Conservation (phyloP, 2,797 vertebrate genomes). For the Sebastes iracundus region DNA sequence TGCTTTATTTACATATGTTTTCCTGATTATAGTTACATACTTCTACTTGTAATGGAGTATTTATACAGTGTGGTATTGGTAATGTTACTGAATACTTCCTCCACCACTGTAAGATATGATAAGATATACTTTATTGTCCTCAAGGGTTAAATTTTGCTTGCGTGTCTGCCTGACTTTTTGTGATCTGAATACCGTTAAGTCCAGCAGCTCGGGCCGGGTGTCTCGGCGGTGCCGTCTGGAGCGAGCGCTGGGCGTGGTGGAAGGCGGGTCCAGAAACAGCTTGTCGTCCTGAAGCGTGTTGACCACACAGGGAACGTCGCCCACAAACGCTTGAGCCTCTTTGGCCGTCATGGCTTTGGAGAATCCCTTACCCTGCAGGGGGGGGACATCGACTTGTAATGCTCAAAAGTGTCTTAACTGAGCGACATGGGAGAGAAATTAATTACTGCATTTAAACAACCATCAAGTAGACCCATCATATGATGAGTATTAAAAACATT, state of each 20-base stretch:
- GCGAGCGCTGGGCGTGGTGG: conserved; percentile 84
- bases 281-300: conserved; percentile 94
- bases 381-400: not conserved
- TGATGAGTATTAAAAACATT: conserved; percentile 26
- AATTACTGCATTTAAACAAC: conserved; percentile 13
- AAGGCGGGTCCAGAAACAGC: conserved; percentile 92
- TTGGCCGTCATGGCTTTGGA: conserved; percentile 94
- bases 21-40: not conserved
- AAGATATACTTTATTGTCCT: too few species aligned
- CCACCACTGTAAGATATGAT: not conserved
- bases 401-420: conserved; percentile 7
- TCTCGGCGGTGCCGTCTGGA: conserved; percentile 91
- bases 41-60: not conserved
- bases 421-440: not conserved
- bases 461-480: conserved; percentile 14
- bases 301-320: conserved; percentile 89
- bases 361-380: conserved; percentile 90
- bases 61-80: not conserved
- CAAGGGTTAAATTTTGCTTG: too few species aligned
- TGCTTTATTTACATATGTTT: not conserved
- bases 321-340: conserved; percentile 94
- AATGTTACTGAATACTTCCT: not conserved
- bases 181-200: conserved; percentile 86
- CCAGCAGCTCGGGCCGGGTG: conserved; percentile 89
- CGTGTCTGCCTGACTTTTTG: conserved; percentile 4